Evolutionary conservation across 2,888 invertebrate species (phyloP).

Genomic region (Ethmia dodecea): DNA sequence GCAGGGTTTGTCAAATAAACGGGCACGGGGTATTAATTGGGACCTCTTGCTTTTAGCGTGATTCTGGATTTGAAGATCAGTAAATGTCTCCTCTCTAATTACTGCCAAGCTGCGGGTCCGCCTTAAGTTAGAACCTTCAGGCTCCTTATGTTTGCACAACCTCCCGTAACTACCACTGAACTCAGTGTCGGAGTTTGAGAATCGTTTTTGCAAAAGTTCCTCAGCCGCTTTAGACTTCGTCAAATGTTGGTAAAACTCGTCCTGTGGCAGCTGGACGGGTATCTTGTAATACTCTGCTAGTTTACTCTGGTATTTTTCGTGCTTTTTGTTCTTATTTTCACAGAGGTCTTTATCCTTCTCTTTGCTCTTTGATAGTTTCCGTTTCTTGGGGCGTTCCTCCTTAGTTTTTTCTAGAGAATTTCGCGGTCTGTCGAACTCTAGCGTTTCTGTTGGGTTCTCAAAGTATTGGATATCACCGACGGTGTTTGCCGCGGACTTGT

Average conservation of each 20-base stretch:
- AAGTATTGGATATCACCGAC: constrained; percentile 72
- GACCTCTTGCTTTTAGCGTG: constrained; percentile 82
- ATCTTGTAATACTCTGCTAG: constrained; percentile 69
- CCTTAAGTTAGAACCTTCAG: constrained; percentile 77
- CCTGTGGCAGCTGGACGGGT: constrained; percentile 65
- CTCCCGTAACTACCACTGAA: constrained; percentile 69
- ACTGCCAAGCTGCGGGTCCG: constrained; percentile 85
- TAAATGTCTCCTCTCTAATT: constrained; percentile 86
- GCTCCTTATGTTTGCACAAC: constrained; percentile 68
- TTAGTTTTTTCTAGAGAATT: constrained; percentile 60
- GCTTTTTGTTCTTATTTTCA: constrained; percentile 61
- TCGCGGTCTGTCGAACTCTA: constrained; percentile 65
- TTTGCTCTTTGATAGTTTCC: constrained; percentile 56
- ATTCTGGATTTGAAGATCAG: constrained; percentile 81
- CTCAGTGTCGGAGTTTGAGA: constrained; percentile 67
- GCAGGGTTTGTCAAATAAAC: constrained; percentile 85
- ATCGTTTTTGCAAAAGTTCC: constrained; percentile 61
- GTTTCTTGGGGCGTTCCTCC: constrained; percentile 67
- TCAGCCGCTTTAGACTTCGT: constrained; percentile 68
- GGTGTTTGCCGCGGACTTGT: constrained; percentile 66
- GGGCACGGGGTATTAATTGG: constrained; percentile 88
- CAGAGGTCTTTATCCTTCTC: constrained; percentile 32
- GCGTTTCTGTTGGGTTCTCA: constrained; percentile 70
- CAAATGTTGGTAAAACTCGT: constrained; percentile 70
- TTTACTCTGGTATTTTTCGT: constrained; percentile 70